Percentiles rank a stretch among this genome's conserved stretches.
Conservation (phyloP, 2,113 vertebrate genomes). For the Chiloscyllium plagiosum region DNA sequence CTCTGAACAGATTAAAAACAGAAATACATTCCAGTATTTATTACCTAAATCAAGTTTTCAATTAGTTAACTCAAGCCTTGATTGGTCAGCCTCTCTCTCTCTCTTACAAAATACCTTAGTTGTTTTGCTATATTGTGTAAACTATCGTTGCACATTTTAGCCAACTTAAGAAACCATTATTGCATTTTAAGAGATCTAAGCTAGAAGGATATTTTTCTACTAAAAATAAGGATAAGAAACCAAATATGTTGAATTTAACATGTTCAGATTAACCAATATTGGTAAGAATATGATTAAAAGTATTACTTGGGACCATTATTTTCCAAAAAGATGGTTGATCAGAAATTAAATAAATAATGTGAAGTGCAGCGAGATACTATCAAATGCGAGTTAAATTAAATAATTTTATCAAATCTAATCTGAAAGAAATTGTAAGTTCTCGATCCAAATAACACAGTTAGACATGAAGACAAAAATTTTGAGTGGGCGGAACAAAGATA, state of each 20-base stretch:
- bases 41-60: not conserved
- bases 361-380: not conserved
- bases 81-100: not conserved
- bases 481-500: not conserved
- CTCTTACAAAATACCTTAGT: not conserved
- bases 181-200: not conserved
- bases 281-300: not conserved
- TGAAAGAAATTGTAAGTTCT: not conserved
- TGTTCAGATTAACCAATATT: not conserved
- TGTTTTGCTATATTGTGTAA: not conserved
- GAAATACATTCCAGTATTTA: not conserved
- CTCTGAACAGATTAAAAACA: not conserved
- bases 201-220: not conserved
- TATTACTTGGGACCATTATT: not conserved
- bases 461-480: not conserved
- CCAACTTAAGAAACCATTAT: not conserved
- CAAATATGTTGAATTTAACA: not conserved
- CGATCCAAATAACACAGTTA: not conserved
- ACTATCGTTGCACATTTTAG: not conserved
- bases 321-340: not conserved
- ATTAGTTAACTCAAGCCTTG: not conserved
- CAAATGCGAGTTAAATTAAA: not conserved
- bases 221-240: not conserved
- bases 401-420: not conserved
- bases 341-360: not conserved